These are phyloP conservation scores for Rapana venosa DNA, from an alignment of 2,888 invertebrate genomes.

Conservation along the genomic window DNA sequence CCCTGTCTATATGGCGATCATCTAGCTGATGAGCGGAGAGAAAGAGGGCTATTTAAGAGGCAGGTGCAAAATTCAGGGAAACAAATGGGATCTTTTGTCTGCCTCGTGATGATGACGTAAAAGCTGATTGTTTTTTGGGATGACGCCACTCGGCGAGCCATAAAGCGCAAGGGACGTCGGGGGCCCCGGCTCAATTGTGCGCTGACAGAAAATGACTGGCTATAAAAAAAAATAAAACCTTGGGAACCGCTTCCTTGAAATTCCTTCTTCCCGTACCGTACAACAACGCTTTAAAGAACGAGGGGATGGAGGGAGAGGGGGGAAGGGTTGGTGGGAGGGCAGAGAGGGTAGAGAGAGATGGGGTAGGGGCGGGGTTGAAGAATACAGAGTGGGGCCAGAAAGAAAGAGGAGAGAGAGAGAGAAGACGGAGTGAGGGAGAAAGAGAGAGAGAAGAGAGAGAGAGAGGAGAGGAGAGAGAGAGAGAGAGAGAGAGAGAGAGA, in stretches of 20 bases:
- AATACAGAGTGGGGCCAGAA: not conserved
- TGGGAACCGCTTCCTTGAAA: too few species aligned
- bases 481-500: not conserved
- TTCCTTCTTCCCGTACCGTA: too few species aligned
- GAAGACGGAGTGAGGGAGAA: not conserved
- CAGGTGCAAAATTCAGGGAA: not conserved
- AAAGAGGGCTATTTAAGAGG: not conserved
- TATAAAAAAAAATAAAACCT: not conserved
- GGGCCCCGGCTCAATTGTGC: not conserved
- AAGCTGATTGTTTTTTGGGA: constrained; percentile 13
- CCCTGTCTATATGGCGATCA: too few species aligned
- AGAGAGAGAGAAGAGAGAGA: not conserved
- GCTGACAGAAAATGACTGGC: not conserved
- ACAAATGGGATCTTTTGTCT: constrained; percentile 18
- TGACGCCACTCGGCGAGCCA: not conserved
- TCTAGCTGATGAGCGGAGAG: not conserved
- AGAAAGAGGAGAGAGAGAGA: not conserved
- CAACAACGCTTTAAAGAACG: too few species aligned
- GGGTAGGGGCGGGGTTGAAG: too few species aligned
- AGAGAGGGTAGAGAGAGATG: not conserved
- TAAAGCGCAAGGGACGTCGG: not conserved
- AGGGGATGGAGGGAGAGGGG: too few species aligned
- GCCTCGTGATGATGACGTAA: constrained; percentile 1
- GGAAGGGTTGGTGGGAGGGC: not conserved
- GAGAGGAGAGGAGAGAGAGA: not conserved